Percentiles rank a stretch among this genome's conserved stretches.
phyloP scores from a whole-genome alignment of 2,888 invertebrate genomes.

The Podotricha telesiphe region DNA sequence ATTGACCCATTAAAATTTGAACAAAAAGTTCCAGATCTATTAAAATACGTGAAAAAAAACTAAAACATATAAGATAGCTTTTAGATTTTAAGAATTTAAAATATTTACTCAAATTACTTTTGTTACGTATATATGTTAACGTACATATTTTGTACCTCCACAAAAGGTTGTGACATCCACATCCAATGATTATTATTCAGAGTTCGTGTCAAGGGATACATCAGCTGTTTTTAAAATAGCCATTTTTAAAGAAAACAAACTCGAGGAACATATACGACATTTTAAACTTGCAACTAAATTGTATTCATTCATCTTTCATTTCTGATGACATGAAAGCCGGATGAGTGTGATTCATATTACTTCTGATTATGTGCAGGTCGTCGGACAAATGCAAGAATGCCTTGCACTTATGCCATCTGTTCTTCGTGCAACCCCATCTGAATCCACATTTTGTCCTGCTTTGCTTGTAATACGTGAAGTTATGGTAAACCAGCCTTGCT shows the following conservation, averaged over 20 bases:
- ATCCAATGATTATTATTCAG: no score
- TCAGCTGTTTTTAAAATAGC: no score
- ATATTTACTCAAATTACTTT: no score
- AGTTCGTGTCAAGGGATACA: no score
- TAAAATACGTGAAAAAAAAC: no score
- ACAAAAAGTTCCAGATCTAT: no score
- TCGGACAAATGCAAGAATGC: constrained; percentile 74
- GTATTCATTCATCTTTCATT: constrained; percentile 37
- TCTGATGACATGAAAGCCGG: constrained; percentile 56
- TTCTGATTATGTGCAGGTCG: constrained; percentile 72
- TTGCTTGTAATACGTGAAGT: constrained; percentile 78
- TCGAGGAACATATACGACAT: background rate
- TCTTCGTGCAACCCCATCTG: constrained; percentile 79
- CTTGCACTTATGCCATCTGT: constrained; percentile 76
- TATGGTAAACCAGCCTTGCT: constrained; percentile 68
- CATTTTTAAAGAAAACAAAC: background rate
- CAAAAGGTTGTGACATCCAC: no score
- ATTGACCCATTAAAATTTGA: no score
- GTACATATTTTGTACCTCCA: no score
- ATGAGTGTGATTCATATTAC: constrained; percentile 76
- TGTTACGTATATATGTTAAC: no score
- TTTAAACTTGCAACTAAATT: background rate
- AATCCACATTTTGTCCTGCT: constrained; percentile 70
- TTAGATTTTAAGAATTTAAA: no score
- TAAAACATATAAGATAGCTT: no score